Base-by-base conservation (phyloP, 2,888 invertebrate genomes). In the Agrotis ipsilon region DNA sequence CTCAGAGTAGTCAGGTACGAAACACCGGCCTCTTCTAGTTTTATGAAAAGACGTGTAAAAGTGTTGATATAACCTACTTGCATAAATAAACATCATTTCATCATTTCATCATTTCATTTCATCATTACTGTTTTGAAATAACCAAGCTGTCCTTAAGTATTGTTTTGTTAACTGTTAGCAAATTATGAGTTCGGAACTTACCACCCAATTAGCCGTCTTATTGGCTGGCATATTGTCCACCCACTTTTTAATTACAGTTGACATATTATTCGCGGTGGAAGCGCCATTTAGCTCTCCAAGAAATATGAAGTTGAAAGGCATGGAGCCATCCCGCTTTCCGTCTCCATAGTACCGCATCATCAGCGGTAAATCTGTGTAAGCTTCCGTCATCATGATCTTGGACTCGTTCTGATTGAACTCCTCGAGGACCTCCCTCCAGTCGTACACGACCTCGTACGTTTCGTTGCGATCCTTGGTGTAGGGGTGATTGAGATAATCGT, bases 301-400 rank as follows among this genome's bases (percentile, higher is more conserved):
- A 75, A 97, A 96, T 57, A 96, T 90, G 87, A 98, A 97, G 90
- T 98, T 98, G 89, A 98, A 97, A 0, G 98, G 97, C 39, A 97
- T 94, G 0, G 78, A 78, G 9, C 78, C 97, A 19, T 94, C 89
- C 0, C 93, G 91, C 0, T 91, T 92, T 0, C 85, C 94, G 73
- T 94, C 94, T 52, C 97, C 97, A 85, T 97, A 98, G 88, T 97
- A 98, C 61, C 92, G 91, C 90, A 97, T 96, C 62, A 96, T 94
- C 3, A 92, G 84, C 0, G 95, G 88, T 0, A 97, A 69, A 1
- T 93, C 91, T 0, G 97, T 91, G 89, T 97, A 97, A 0, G 96
- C 97, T 87, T 98, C 98, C 0, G 97, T 96, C 89, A 97, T 95
- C 85, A 97, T 94, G 1, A 97, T 93, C 75, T 92, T 94, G 73